Base-by-base conservation (phyloP, 2,888 invertebrate species). In the Eupithecia subfuscata region DNA sequence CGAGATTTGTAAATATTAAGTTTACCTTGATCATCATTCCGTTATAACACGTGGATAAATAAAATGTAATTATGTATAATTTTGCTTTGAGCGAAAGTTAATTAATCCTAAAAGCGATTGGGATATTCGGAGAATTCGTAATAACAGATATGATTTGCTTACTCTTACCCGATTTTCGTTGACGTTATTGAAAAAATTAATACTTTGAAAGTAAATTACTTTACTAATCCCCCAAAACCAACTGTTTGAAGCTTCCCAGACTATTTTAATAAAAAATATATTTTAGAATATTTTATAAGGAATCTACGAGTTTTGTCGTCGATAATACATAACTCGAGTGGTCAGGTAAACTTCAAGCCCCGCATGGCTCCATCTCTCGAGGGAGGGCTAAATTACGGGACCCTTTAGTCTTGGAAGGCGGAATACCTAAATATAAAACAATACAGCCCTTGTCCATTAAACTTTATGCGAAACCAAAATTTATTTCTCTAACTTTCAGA, bases 381-480 rank as follows among this genome's bases (percentile, higher is more conserved):
- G 85, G 86, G 84, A 83, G 80, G 84, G 81, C 85, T 87, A 85
- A 90, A 89, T 89, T 86, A 88, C 87, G 83, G 75, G 82, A 80
- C 84, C 87, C 87, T 88, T 88, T 84, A 86, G 85, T 86, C 88
- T 89, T 87, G 79, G 80, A 84, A 83, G 82, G 82, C 84, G 84
- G 86, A 88, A 88, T 88, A 40, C 65, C 65, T 67, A 90, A 88
- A 88, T 90, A 89, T 87, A 89, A 88, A 90, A 90, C 89, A 89
- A 89, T 89, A 86, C 83, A 80, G 83, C 84, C 81, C 82, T 85
- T 86, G 84, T 86, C 86, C 87, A 85, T 87, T 85, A 86, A 87
- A 87, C 87, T 87, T 86, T 84, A 86, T 84, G 83, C 81, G 81
- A 86, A 82, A 84, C 85, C 85, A 83, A 88, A 85, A 88, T 88